Base-by-base conservation (phyloP, 2,797 vertebrate genomes). In the Gallinago solitaria region DNA sequence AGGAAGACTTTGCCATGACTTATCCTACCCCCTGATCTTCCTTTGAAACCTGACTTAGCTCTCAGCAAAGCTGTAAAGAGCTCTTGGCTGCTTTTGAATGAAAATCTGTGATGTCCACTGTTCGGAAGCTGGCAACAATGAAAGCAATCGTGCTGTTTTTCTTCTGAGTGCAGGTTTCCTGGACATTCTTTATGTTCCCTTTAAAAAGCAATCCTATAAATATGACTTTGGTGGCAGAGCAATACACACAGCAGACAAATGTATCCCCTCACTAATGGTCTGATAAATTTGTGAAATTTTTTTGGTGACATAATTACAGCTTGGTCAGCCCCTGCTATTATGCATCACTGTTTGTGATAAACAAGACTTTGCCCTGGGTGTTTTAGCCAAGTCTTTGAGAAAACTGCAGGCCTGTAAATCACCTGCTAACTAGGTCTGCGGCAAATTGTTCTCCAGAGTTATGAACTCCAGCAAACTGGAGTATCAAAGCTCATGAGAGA, bases 131-230 rank as follows among this genome's bases (percentile, higher is more conserved):
- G 90, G 90, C 94, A 94, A 92, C 70, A 95, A 91, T 76, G 67
- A 94, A 95, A 96, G 51, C 57, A 90, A 87, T 67, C 76, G 60
- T 12, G 76, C 69, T 93, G 83, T 43, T 90, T 94, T 95, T 94
- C 90, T 77, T 95, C 83, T 69, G 48, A 84, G 87, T 94, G 77
- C 80, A 90, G 63, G 74, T 95, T 96, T 95, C 82, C 85, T 0
- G 43, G 90, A 65, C 73, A 47, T 96, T 94, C 87, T 95, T 97
- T 93, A 95, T 86, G 75, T 79, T 74, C 69, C 35, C n/a, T 95
- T 94, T 83, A 89, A 93, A 95, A 94, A 90, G 35, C 43, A 93
- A 67, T 92, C 92, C 90, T 95, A 94, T 95, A 97, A 96, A 96
- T 95, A 97, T 95, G 92, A 94, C 91, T 94, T 90, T 47, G 54